Evolutionary conservation across 2,888 invertebrate species (phyloP).

Genomic region (Heteromurus nitidus): DNA sequence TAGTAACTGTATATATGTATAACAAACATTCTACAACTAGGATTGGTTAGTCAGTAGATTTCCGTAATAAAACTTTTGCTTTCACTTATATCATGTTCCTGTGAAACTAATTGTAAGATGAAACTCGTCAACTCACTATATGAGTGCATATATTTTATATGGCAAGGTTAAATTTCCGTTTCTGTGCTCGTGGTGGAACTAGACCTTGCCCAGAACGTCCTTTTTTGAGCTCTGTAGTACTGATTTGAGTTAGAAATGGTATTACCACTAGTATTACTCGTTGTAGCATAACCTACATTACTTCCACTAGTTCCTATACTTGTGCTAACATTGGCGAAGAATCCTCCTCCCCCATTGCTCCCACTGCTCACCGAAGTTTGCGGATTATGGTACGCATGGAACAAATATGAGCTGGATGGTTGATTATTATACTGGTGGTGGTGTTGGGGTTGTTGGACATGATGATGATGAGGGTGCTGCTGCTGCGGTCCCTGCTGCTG

Average conservation of each 20-base stretch:
- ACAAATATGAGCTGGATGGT: conserved; percentile 41
- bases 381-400: conserved; percentile 56
- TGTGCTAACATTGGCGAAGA: conserved; percentile 43
- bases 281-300: conserved; percentile 50
- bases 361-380: conserved; percentile 16
- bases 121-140: neutral
- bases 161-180: conserved; percentile 70
- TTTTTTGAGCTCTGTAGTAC: conserved; percentile 72
- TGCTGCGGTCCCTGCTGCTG: conserved; percentile 34
- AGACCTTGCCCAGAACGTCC: conserved; percentile 72
- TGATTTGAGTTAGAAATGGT: conserved; percentile 59
- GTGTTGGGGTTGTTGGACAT: conserved; percentile 18
- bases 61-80: too few species aligned
- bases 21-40: too few species aligned
- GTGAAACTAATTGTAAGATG: neutral
- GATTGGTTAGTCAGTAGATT: too few species aligned
- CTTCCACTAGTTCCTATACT: conserved; percentile 5
- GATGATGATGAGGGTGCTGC: conserved; percentile 22
- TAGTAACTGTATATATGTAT: too few species aligned
- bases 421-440: conserved; percentile 43
- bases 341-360: conserved; percentile 18
- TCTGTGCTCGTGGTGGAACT: conserved; percentile 72
- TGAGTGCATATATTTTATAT: neutral
- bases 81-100: too few species aligned
- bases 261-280: conserved; percentile 34